These are phyloP conservation scores for Mastacembelus armatus DNA, from an alignment of 2,797 vertebrate genomes.

Conservation along the genomic window DNA sequence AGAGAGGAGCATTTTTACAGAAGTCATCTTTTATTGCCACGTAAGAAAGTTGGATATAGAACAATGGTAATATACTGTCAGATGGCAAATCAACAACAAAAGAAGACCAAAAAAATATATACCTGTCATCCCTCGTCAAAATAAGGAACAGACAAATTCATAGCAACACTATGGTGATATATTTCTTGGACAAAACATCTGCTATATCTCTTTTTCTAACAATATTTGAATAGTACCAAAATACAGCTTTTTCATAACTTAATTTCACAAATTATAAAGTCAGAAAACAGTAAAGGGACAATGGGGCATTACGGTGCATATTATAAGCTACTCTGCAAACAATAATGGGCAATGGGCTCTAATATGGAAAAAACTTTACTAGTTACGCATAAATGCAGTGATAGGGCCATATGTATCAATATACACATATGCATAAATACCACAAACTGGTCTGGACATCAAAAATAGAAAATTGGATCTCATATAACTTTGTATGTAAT, in stretches of 20 bases:
- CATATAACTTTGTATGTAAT: conserved; percentile 63
- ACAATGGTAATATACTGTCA: conserved; percentile 91
- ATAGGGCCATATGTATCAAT: conserved; percentile 76
- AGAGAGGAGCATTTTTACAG: conserved; percentile 58
- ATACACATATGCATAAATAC: conserved; percentile 82
- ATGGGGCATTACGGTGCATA: conserved; percentile 81
- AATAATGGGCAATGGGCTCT: conserved; percentile 73
- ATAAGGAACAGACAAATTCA: conserved; percentile 74
- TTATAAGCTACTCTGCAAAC: conserved; percentile 83
- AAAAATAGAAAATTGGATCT: conserved; percentile 78
- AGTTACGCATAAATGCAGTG: conserved; percentile 75
- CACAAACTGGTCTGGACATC: conserved; percentile 78
- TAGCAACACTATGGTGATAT: conserved; percentile 82
- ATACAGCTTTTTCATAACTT: conserved; percentile 81
- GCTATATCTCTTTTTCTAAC: conserved; percentile 77
- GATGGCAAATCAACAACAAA: conserved; percentile 93
- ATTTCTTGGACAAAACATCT: conserved; percentile 77
- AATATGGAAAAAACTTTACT: conserved; percentile 78
- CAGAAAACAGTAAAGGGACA: conserved; percentile 72
- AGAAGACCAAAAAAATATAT: conserved; percentile 80
- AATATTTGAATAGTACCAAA: conserved; percentile 82
- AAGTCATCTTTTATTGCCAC: conserved; percentile 95
- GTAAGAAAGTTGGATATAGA: conserved; percentile 98
- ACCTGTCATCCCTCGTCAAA: conserved; percentile 83
- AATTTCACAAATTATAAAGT: conserved; percentile 80